Percentiles rank a stretch among this genome's conserved stretches.
Conservation (phyloP, 2,888 invertebrate species). For the Venusia cambrica region DNA sequence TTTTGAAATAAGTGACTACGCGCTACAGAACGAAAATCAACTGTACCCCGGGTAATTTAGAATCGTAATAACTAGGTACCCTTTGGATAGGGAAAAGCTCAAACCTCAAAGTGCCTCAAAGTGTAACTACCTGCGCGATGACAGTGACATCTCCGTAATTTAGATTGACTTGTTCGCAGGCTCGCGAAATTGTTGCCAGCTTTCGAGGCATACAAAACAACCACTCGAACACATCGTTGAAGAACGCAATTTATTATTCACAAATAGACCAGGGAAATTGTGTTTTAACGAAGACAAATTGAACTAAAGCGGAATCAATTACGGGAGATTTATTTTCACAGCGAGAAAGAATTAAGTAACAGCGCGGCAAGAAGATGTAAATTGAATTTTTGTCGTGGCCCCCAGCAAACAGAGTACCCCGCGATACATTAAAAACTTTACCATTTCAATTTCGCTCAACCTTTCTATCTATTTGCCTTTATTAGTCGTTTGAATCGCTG, state of each 20-base stretch:
- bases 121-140: constrained; percentile 15
- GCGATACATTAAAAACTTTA: constrained; percentile 52
- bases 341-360: constrained; percentile 73
- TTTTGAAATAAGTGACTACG: no score
- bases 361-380: constrained; percentile 68
- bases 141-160: constrained; percentile 44
- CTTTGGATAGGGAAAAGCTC: no score
- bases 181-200: constrained; percentile 54
- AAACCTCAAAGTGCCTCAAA: constrained; percentile 10
- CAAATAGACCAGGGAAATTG: constrained; percentile 77
- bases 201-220: constrained; percentile 49
- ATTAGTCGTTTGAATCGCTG: constrained; percentile 19
- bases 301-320: constrained; percentile 79
- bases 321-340: constrained; percentile 75
- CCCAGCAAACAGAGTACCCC: constrained; percentile 41
- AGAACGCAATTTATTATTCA: constrained; percentile 75
- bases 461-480: constrained; percentile 35
- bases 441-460: constrained; percentile 38
- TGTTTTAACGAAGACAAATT: constrained; percentile 80
- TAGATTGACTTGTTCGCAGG: constrained; percentile 65
- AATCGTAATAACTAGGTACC: no score
- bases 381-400: constrained; percentile 70
- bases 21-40: no score
- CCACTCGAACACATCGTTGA: constrained; percentile 55
- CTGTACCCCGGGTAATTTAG: no score